Conservation (phyloP, 2,888 invertebrate genomes). For the Nephrotoma guestfalica region DNA sequence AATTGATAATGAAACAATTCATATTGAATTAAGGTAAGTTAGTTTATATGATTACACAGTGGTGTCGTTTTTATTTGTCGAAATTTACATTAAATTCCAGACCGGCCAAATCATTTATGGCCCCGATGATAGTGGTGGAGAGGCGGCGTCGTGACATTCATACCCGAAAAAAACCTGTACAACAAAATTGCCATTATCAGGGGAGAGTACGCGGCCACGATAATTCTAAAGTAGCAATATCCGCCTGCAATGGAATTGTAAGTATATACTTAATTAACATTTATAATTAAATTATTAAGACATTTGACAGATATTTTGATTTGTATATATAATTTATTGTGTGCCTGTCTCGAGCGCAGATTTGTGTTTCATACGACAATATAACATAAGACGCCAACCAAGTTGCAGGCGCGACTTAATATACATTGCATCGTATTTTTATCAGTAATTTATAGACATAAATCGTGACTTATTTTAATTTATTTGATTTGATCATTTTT, state of each 20-base stretch:
- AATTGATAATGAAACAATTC: slow-evolving; percentile 25
- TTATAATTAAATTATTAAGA: background rate
- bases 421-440: background rate
- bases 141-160: slow-evolving; percentile 40
- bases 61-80: background rate
- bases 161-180: slow-evolving; percentile 36
- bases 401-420: background rate
- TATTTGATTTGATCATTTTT: background rate
- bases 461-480: slow-evolving; percentile 2
- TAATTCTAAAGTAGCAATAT: slow-evolving; percentile 57
- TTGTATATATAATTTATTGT: background rate
- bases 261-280: slow-evolving; percentile 28
- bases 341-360: background rate
- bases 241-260: slow-evolving; percentile 73
- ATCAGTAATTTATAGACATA: slow-evolving; percentile 1
- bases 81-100: slow-evolving; percentile 25
- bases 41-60: background rate
- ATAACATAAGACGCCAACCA: background rate
- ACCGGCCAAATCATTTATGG: slow-evolving; percentile 51
- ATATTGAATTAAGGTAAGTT: slow-evolving; percentile 30
- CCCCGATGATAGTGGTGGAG: slow-evolving; percentile 58
- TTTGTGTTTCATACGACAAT: background rate
- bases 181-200: slow-evolving; percentile 59
- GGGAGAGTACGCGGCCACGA: slow-evolving; percentile 57
- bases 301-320: background rate